Evolutionary conservation across 2,113 vertebrate genomes (phyloP).

Genomic region (Salvator merianae): DNA sequence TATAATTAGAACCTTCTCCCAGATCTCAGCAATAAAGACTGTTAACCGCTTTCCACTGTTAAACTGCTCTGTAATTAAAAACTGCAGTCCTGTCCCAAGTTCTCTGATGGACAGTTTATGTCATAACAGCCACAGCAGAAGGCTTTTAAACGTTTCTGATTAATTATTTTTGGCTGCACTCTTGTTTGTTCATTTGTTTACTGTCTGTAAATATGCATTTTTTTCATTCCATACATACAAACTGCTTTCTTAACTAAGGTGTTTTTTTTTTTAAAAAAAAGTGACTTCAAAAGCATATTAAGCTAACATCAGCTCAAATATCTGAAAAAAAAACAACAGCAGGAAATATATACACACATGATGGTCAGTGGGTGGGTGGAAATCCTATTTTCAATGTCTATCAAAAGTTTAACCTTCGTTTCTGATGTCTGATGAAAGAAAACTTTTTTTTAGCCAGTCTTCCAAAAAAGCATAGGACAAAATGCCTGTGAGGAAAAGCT

Average conservation of each 20-base stretch:
- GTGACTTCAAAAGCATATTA: not conserved
- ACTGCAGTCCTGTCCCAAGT: not conserved
- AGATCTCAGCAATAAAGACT: not conserved
- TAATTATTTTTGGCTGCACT: not conserved
- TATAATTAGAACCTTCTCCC: not conserved
- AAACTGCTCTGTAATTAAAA: constrained; percentile 5
- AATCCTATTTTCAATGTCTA: too few relatives aligned
- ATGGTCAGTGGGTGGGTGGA: too few relatives aligned
- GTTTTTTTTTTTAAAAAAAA: not conserved
- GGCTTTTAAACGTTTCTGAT: not conserved
- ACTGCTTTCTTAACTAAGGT: not conserved
- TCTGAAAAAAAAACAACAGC: not conserved
- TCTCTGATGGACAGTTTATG: not conserved
- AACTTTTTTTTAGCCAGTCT: too few relatives aligned
- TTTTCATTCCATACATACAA: too few relatives aligned
- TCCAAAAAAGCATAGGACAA: too few relatives aligned
- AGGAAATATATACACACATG: not conserved
- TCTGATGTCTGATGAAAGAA: too few relatives aligned
- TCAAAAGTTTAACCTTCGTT: too few relatives aligned
- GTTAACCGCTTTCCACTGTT: not conserved
- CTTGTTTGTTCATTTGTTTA: not conserved
- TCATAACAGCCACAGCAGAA: not conserved
- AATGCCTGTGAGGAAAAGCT: too few relatives aligned
- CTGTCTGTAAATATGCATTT: not conserved
- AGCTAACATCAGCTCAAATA: not conserved